Percentiles rank a stretch among this genome's conserved stretches.
Evolutionary conservation across 1,140 invertebrate species (phyloP).

Genomic region (Trissolcus basalis): DNA sequence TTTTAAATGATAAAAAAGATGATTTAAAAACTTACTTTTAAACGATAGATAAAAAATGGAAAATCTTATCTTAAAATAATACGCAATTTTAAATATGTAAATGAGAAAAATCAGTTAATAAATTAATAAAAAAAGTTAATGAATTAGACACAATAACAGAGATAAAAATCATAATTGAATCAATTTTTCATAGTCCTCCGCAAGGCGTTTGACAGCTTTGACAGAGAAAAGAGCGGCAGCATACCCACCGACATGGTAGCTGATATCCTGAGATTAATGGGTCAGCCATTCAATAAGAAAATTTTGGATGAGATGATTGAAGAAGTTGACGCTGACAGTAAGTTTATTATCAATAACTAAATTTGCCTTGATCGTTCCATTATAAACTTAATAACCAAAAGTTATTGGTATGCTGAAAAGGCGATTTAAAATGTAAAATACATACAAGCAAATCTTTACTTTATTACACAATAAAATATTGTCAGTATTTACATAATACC

Average conservation of each 20-base stretch:
- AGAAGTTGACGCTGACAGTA: constrained; percentile 96
- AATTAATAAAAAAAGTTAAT: too few relatives aligned
- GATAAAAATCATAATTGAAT: too few relatives aligned
- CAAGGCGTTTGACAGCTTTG: constrained; percentile 97
- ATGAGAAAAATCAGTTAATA: too few relatives aligned
- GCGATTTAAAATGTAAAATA: neutral
- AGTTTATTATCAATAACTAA: constrained; percentile 72
- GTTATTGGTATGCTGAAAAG: neutral
- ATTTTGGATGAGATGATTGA: constrained; percentile 96
- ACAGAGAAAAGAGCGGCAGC: constrained; percentile 93
- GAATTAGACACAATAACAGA: too few relatives aligned
- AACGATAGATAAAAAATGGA: too few relatives aligned
- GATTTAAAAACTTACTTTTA: too few relatives aligned
- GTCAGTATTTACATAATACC: neutral
- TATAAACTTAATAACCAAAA: neutral
- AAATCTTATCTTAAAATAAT: too few relatives aligned
- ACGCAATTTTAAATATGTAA: too few relatives aligned
- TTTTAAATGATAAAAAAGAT: too few relatives aligned
- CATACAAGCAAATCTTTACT: neutral
- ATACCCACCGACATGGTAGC: constrained; percentile 96
- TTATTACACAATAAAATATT: neutral
- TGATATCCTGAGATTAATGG: constrained; percentile 95
- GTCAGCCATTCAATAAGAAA: constrained; percentile 96
- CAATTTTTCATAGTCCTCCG: constrained; percentile 82
- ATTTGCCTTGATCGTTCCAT: neutral